phyloP scores from a whole-genome alignment of 30 jellyfish, hydroid and myxozoan species.

The Hydractinia symbiolongicarpus region DNA sequence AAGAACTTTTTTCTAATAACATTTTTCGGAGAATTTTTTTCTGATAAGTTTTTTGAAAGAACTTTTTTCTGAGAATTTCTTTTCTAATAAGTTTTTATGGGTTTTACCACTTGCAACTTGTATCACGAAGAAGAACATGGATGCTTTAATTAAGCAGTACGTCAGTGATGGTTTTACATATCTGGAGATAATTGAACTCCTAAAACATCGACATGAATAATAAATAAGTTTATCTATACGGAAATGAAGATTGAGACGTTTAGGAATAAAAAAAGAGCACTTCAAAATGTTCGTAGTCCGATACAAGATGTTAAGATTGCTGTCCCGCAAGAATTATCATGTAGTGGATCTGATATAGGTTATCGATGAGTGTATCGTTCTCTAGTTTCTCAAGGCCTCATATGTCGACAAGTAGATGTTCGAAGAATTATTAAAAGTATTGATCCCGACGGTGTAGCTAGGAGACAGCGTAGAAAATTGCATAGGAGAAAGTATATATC shows the following conservation, averaged over 20 bases:
- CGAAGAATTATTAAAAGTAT: conserved; percentile 24
- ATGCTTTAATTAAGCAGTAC: not conserved
- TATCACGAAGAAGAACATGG: not conserved
- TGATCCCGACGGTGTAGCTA: conserved; percentile 47
- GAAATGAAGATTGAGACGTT: conserved; percentile 37
- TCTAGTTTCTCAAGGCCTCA: conserved; percentile 21
- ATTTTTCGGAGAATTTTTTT: too few relatives aligned
- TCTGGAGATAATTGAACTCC: conserved; percentile 39
- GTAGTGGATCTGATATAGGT: conserved; percentile 47
- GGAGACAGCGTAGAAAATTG: conserved; percentile 23
- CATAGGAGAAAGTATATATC: conserved; percentile 39
- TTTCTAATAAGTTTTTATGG: too few relatives aligned
- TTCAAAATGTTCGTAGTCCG: not conserved
- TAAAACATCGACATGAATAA: conserved; percentile 28
- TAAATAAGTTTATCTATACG: conserved; percentile 35
- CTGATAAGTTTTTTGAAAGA: too few relatives aligned
- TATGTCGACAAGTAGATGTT: conserved; percentile 30
- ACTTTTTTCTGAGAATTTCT: too few relatives aligned
- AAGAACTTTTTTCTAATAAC: too few relatives aligned
- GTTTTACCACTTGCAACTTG: too few relatives aligned
- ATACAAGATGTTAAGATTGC: conserved; percentile 17
- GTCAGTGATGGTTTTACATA: conserved; percentile 38
- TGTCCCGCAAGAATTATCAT: conserved; percentile 23
- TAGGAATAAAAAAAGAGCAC: not conserved
- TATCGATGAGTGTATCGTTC: conserved; percentile 32